A percentile compares a stretch with the other conserved stretches of the same genome.
phyloP scores from a whole-genome alignment of 1,140 invertebrate species.

The Drosophila cardini region DNA sequence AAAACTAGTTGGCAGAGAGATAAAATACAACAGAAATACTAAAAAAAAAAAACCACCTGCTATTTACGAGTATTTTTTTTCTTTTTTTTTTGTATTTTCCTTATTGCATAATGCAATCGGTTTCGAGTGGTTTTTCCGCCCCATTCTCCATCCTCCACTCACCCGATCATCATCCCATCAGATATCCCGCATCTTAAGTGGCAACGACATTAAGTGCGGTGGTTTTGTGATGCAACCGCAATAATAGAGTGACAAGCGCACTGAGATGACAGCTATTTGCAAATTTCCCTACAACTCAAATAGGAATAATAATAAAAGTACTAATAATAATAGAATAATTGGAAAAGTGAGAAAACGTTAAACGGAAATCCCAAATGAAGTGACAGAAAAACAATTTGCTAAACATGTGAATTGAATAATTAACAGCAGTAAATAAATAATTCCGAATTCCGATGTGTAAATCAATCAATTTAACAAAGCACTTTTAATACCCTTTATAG shows the following conservation, averaged over 20 bases:
- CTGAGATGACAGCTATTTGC: neutral
- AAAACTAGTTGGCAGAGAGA: neutral
- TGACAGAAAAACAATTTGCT: neutral
- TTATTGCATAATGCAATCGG: conserved; percentile 8
- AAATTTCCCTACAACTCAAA: neutral
- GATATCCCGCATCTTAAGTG: conserved; percentile 2
- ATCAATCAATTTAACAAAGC: neutral
- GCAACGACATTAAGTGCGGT: neutral
- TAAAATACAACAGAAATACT: neutral
- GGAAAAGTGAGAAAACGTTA: neutral
- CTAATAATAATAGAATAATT: neutral
- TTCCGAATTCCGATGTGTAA: neutral
- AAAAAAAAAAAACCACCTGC: neutral
- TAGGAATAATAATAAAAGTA: neutral
- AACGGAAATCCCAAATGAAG: conserved; percentile 5
- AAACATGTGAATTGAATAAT: conserved; percentile 4
- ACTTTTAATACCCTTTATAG: neutral
- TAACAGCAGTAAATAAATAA: neutral
- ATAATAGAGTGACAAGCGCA: neutral
- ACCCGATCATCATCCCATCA: neutral
- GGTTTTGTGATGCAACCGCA: conserved; percentile 13
- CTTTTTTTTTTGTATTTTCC: neutral
- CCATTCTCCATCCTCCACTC: neutral
- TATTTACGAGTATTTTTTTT: neutral
- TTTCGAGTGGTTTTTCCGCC: neutral